A percentile compares a stretch with the other conserved stretches of the same genome.
Conservation (phyloP, 2,888 invertebrate genomes). For the Bhutanitis thaidina region DNA sequence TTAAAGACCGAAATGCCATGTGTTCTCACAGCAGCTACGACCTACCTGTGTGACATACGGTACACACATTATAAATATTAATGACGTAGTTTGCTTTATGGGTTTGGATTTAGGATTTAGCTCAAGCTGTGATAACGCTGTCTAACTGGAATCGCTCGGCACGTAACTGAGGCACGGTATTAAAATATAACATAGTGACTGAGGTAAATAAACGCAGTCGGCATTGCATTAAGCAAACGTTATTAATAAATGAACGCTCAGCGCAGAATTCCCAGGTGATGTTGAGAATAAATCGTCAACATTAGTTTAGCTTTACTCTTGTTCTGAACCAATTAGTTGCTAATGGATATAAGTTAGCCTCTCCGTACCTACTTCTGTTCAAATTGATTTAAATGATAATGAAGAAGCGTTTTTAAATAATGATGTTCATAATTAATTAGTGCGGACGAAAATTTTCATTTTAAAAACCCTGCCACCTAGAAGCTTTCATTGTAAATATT, state of each 20-base stretch:
- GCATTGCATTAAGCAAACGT: background rate
- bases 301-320: background rate
- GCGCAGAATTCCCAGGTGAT: conserved; percentile 6
- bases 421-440: too few species aligned
- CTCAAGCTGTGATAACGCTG: conserved; percentile 3
- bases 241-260: background rate
- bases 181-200: too few species aligned
- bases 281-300: background rate
- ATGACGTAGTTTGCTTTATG: conserved; percentile 17
- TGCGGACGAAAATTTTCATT: too few species aligned
- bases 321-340: background rate
- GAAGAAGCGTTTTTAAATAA: too few species aligned
- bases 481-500: too few species aligned
- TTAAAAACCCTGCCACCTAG: too few species aligned
- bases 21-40: background rate
- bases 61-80: conserved; percentile 21
- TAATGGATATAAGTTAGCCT: background rate
- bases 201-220: background rate
- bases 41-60: background rate
- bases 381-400: background rate
- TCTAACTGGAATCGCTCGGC: background rate
- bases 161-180: background rate
- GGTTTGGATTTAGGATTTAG: conserved; percentile 8
- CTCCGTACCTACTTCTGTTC: background rate
- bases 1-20: background rate